Evolutionary conservation across 2,888 invertebrate genomes (phyloP).

Genomic region (Beris morrisii): DNA sequence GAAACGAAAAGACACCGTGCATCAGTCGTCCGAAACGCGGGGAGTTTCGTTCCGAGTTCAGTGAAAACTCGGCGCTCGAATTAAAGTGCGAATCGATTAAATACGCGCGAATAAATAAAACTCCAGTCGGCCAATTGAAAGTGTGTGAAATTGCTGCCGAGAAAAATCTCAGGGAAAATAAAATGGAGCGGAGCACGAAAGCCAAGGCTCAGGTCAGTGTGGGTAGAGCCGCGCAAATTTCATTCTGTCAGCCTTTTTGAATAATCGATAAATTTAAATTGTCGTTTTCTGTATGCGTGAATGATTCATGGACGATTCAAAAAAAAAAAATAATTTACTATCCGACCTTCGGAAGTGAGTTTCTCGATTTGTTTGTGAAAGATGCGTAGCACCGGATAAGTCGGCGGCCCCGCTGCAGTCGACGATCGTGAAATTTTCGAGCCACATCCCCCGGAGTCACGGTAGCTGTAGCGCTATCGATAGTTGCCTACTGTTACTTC

Average conservation of each 20-base stretch:
- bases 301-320: conserved; percentile 24
- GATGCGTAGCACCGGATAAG: no score
- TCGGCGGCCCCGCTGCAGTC: no score
- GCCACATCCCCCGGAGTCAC: no score
- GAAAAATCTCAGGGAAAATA: neutral
- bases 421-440: no score
- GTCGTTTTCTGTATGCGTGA: conserved; percentile 16
- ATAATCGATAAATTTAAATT: conserved; percentile 26
- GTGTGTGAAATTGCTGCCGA: no score
- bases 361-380: no score
- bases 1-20: no score
- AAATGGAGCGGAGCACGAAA: conserved; percentile 35
- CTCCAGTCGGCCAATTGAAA: neutral
- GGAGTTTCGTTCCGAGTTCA: no score
- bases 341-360: conserved; percentile 22
- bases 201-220: conserved; percentile 32
- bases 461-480: no score
- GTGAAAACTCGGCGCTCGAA: neutral
- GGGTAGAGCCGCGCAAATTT: neutral
- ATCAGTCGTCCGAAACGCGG: no score
- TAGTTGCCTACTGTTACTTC: no score
- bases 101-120: conserved; percentile 7
- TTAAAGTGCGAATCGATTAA: conserved; percentile 23
- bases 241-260: conserved; percentile 3
- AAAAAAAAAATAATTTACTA: neutral